phyloP scores from a whole-genome alignment of 2,113 vertebrate genomes.

The Diadophis punctatus region DNA sequence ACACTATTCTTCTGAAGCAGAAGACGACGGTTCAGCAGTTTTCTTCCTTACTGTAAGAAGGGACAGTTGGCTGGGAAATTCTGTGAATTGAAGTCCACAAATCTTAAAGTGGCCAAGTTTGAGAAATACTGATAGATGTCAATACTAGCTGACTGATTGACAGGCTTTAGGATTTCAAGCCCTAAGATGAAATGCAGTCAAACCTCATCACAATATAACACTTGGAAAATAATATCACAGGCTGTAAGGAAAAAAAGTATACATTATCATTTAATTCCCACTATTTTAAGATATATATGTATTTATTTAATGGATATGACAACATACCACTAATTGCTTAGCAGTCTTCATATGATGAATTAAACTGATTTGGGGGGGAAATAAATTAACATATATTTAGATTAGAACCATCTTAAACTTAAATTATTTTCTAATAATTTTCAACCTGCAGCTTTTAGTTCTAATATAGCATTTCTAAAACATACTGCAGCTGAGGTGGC shows the following conservation, averaged over 20 bases:
- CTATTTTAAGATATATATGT: conserved; percentile 55
- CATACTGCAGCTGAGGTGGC: background rate
- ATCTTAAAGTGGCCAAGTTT: background rate
- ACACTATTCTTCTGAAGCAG: background rate
- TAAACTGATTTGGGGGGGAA: background rate
- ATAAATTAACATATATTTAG: background rate
- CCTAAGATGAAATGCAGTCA: background rate
- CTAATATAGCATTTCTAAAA: background rate
- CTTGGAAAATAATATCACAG: conserved; percentile 41
- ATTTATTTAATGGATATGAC: conserved; percentile 49
- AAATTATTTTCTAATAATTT: background rate
- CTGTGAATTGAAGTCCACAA: background rate
- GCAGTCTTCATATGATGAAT: background rate
- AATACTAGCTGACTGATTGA: background rate
- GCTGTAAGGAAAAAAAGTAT: conserved; percentile 42
- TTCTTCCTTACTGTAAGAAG: background rate
- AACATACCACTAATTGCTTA: conserved; percentile 14
- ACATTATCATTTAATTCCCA: conserved; percentile 39
- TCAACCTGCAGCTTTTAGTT: background rate
- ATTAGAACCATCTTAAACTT: background rate
- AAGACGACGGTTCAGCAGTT: background rate
- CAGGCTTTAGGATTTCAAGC: background rate
- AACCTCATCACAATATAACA: conserved; percentile 27
- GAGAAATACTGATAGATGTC: background rate
- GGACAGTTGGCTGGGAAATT: background rate